Base-by-base conservation (phyloP, 1,140 invertebrate genomes). In the Acromyrmex heyeri region DNA sequence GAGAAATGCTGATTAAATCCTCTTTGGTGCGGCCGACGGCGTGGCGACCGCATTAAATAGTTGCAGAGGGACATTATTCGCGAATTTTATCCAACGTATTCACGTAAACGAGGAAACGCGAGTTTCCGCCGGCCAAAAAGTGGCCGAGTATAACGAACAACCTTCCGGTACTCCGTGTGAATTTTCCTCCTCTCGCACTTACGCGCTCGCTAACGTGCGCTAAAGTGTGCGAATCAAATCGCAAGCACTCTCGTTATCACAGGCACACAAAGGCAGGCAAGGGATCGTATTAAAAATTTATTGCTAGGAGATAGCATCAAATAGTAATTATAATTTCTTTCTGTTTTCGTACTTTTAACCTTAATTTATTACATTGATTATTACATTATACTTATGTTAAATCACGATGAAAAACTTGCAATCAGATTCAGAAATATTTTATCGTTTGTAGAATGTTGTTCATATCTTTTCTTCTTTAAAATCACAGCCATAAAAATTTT, bases 1-100 rank as follows among this genome's bases (percentile, higher is more conserved):
- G 67, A 88, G 81, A 85, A 88, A 85, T 70, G 75, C 88, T 90
- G 91, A 93, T 93, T 91, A 91, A 93, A 91, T 92, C 86, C 87
- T 91, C 65, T 53, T 57, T 85, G 38, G 69, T 44, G 62, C 61
- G 16, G 72, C 55, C 44, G 70, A 34, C 38, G 38, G 50, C 69
- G 38, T 44, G 55, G 27, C 67, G 81, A 75, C 55, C 79, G 44
- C 62, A 85, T 87, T 83, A 87, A 85, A 87, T 67, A 83, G 79
- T 85, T 85, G 86, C 62, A 48, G 53, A 67, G 38, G 50, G 57
- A 83, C 86, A 83, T 83, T 77, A 62, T 70, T 57, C 77, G 50
- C n/a, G 62, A 83, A 38, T 59, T 86, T 79, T 86, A 69, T 67
- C 76, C 64, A 6, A 30, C 24, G 34, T 81, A 67, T 16, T 65